Evolutionary conservation across 2,888 invertebrate species (phyloP).

Genomic region (Neoascia interrupta): DNA sequence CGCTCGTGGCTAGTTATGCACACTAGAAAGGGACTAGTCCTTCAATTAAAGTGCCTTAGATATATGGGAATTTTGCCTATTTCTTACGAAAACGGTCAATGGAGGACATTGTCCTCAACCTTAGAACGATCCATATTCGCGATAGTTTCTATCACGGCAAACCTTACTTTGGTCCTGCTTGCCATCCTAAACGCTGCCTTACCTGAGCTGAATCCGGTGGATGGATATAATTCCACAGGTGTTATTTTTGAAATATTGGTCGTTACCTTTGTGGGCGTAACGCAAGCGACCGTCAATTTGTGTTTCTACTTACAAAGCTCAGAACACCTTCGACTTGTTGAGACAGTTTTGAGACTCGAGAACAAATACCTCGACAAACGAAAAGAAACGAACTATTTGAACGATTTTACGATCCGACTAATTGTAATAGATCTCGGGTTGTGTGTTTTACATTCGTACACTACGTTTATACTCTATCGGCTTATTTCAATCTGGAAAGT

Average conservation of each 20-base stretch:
- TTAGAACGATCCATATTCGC: neutral
- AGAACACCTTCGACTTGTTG: neutral
- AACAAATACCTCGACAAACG: neutral
- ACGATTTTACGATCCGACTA: neutral
- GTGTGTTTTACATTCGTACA: neutral
- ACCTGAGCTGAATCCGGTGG: neutral
- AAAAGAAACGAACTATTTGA: too few species aligned
- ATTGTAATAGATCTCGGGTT: neutral
- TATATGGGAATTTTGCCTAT: slow-evolving; percentile 13
- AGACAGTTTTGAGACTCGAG: slow-evolving; percentile 5
- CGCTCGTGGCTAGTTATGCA: slow-evolving; percentile 6
- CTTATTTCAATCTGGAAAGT: neutral
- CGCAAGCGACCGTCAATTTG: slow-evolving; percentile 2
- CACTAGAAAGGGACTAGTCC: slow-evolving; percentile 12
- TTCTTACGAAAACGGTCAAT: neutral
- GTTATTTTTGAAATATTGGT: neutral
- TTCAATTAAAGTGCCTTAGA: slow-evolving; percentile 22
- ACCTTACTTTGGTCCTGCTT: neutral
- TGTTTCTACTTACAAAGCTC: neutral
- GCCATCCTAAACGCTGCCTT: neutral
- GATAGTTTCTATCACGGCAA: neutral
- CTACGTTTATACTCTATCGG: neutral
- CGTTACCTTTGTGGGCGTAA: neutral
- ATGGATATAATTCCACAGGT: neutral
- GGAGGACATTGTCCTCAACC: neutral